phyloP scores from a whole-genome alignment of 2,113 vertebrate species.

The Alligator mississippiensis region DNA sequence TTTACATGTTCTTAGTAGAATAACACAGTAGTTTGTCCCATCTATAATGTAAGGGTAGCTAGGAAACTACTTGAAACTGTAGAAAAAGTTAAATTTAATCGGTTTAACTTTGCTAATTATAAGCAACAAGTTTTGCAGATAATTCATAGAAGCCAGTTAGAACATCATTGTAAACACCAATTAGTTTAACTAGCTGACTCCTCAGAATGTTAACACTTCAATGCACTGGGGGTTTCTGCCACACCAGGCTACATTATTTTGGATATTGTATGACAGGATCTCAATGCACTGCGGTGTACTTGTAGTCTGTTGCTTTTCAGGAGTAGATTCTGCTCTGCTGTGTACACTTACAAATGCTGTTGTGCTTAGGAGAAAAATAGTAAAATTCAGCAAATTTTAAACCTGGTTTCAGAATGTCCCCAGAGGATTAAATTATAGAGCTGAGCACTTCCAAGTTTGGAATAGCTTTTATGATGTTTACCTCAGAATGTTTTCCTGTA shows the following conservation, averaged over 20 bases:
- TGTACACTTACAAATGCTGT: neutral
- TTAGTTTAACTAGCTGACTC: neutral
- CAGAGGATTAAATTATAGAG: conserved; percentile 11
- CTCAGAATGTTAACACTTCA: accelerated
- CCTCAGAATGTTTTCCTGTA: neutral
- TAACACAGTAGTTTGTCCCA: neutral
- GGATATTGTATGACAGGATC: neutral
- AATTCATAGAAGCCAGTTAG: neutral
- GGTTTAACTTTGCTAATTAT: too few relatives aligned
- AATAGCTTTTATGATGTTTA: neutral
- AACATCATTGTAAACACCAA: neutral
- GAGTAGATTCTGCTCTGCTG: neutral
- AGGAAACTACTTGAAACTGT: neutral
- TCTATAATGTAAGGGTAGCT: neutral
- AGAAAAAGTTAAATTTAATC: neutral
- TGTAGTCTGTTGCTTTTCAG: neutral
- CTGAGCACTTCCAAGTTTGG: neutral
- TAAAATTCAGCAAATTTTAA: neutral
- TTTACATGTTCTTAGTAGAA: neutral
- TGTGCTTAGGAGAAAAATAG: neutral
- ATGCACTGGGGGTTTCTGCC: neutral
- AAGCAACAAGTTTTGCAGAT: neutral
- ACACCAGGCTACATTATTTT: neutral
- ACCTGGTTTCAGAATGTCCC: neutral
- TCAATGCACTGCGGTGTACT: neutral